A percentile compares a stretch with the other conserved stretches of the same genome.
Evolutionary conservation across 2,797 vertebrate genomes (phyloP).

Genomic region (Rhinella marina): DNA sequence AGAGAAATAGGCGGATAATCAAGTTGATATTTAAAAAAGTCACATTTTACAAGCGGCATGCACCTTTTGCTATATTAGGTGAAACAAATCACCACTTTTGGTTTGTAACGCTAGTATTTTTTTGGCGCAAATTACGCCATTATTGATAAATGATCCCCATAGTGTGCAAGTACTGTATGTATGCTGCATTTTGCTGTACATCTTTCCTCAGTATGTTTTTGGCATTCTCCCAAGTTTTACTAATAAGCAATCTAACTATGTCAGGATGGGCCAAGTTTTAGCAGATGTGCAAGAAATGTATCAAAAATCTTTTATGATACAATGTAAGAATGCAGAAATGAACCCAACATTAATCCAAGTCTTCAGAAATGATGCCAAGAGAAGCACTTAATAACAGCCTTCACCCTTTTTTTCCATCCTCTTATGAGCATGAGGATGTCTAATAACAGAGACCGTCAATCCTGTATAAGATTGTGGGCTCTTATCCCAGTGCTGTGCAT

Average conservation of each 20-base stretch:
- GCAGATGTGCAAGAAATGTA: slow-evolving; percentile 1
- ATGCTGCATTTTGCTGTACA: not conserved
- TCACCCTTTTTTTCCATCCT: not conserved
- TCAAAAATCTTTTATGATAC: slow-evolving; percentile 9
- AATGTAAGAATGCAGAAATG: not conserved
- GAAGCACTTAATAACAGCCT: not conserved
- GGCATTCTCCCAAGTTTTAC: not conserved
- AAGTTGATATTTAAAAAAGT: too few species aligned
- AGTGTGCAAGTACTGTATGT: not conserved
- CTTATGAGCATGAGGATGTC: not conserved
- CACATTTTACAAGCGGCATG: too few species aligned
- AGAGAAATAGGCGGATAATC: too few species aligned
- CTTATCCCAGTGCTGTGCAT: not conserved
- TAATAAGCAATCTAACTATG: not conserved
- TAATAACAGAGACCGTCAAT: slow-evolving; percentile 37
- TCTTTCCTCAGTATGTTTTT: not conserved
- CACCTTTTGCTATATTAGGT: too few species aligned
- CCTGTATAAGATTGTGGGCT: not conserved
- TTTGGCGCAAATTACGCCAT: too few species aligned
- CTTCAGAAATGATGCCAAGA: slow-evolving; percentile 21
- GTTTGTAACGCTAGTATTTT: too few species aligned
- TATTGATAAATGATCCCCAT: too few species aligned
- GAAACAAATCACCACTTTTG: too few species aligned
- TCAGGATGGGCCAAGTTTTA: not conserved
- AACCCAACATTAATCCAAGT: not conserved